Evolutionary conservation across 1,140 invertebrate species (phyloP).

Genomic region (Ptiloglossa arizonensis): DNA sequence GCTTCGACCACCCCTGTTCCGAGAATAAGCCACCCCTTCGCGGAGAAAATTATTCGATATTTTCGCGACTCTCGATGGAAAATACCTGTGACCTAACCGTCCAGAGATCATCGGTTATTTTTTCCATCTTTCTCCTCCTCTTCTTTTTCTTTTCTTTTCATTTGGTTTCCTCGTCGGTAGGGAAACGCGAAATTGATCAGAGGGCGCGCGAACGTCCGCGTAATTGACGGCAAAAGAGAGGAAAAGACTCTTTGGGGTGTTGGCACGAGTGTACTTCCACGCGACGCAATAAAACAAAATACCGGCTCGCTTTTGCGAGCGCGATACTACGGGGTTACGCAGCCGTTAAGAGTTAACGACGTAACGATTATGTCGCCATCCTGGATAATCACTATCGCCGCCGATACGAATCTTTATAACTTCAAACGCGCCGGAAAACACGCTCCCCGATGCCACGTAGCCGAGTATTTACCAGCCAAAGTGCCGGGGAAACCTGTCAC

Average conservation of each 20-base stretch:
- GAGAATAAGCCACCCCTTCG: too few relatives aligned
- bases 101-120: too few relatives aligned
- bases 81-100: too few relatives aligned
- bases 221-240: constrained; percentile 31
- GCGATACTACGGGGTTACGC: constrained; percentile 52
- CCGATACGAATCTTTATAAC: constrained; percentile 78
- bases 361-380: constrained; percentile 78
- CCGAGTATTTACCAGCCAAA: neutral
- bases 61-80: too few relatives aligned
- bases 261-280: constrained; percentile 47
- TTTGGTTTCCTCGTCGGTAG: neutral
- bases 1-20: too few relatives aligned
- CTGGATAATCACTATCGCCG: constrained; percentile 77
- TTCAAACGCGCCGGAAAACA: constrained; percentile 67
- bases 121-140: too few relatives aligned
- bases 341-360: constrained; percentile 77
- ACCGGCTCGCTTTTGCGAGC: constrained; percentile 30
- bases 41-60: too few relatives aligned
- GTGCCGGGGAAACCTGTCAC: neutral
- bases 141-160: too few relatives aligned
- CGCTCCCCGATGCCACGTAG: neutral
- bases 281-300: constrained; percentile 64
- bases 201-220: constrained; percentile 21
- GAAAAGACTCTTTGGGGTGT: constrained; percentile 45
- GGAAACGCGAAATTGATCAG: constrained; percentile 53